Evolutionary conservation across 2,888 invertebrate species (phyloP), one percentile per base, ranked within the genome.

Genomic region (Pheosia tremula): DNA sequence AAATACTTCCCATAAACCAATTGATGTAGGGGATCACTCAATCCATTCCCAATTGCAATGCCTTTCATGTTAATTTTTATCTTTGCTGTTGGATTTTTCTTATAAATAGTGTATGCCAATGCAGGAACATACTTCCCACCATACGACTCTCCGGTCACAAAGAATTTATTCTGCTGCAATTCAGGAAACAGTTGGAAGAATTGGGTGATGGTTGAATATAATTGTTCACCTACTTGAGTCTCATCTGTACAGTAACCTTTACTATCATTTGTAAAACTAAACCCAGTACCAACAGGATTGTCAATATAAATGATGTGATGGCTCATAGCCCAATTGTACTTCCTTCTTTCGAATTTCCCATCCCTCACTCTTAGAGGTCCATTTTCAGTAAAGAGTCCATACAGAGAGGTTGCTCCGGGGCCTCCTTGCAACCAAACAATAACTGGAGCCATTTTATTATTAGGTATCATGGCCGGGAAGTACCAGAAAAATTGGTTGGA

Each of bases 401-500:
- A 96, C 49, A 98, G 87, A 0, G 97, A 97, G 0, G 96, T 95
- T 0, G 97, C 97, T 0, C 97, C 97, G 0, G 98, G 98, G 0
- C 98, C 98, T 5, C 98, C 98, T 88, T 98, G 97, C 3, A 98
- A 91, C 98, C 98, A 98, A 6, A 98, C 87, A 0, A 97, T 87
- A 0, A 98, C 96, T 0, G 97, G 97, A 0, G 96, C 96, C 53
- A 92, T 87, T 62, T 91, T 89, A 3, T 86, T 88, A 49, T 89
- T 83, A 0, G 91, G 87, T 3, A 85, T 71, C 94, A 95, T 94
- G 0, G 97, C 96, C 0, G 98, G 98, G 83, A 98, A 98, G 82
- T 97, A 98, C 98, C 98, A 98, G 87, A 98, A 98, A 90, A 98
- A 98, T 88, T 97, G 94, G 81, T 98, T 98, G 0, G 98, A 97